Base-by-base conservation (phyloP, 2,888 invertebrate species). In the Peribatodes rhomboidaria region DNA sequence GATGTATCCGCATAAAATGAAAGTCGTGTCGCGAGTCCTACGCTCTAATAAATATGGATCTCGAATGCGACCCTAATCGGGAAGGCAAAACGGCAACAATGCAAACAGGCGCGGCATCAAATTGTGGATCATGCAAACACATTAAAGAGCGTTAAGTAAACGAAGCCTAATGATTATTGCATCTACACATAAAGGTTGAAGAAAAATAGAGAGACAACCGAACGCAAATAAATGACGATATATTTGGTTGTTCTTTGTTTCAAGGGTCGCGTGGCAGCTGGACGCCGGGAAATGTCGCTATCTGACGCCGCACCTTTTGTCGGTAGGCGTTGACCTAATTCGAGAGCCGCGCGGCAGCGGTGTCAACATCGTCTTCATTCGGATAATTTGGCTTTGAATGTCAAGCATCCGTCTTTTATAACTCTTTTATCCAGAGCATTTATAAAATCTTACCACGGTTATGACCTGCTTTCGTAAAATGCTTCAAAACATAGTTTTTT, bases 271-370 rank as follows among this genome's bases (percentile, higher is more conserved):
- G 82, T 84, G 87, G 84, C 88, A 87, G 88, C 86, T 86, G 89
- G 87, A 84, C 87, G 86, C 83, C 87, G 89, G 89, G 84, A 87
- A 88, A 87, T 85, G 86, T 83, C 86, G 89, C 88, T 92, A 90
- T 92, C 89, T 87, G 86, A 85, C 86, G 88, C 87, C 90, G 84
- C 92, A 92, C 93, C 92, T 92, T 91, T 92, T 90, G 90, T 89
- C 83, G 81, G 86, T 83, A 87, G 88, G 89, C 89, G 88, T 88
- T 92, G 92, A 92, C 92, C 93, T 84, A 92, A 84, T 92, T 92
- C 85, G 83, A 86, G 86, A 85, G 86, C 79, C 84, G 79, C 87
- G 88, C 84, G 80, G 82, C 83, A 82, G 76, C 73, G 67, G 81
- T 83, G 82, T 84, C 84, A 82, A 85, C 85, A 83, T 82, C 82